Percentiles rank a stretch among this genome's conserved stretches.
phyloP scores from a whole-genome alignment of 2,113 vertebrate genomes.

The Scopus umbretta region DNA sequence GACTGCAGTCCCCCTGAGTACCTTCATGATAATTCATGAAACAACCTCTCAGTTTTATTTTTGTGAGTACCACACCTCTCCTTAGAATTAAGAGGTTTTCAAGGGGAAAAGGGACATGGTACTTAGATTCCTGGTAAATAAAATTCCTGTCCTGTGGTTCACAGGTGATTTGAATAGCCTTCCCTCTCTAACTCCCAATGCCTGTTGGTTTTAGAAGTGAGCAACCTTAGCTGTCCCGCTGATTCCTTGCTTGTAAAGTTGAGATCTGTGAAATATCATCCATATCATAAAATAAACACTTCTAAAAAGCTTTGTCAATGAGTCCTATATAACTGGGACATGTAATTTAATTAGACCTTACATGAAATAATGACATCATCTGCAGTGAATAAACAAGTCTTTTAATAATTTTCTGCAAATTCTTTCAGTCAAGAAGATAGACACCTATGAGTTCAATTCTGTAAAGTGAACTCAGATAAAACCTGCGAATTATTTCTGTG shows the following conservation, averaged over 20 bases:
- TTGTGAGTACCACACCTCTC: not conserved
- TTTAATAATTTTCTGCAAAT: not conserved
- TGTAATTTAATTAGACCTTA: not conserved
- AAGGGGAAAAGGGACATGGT: not conserved
- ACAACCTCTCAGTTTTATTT: not conserved
- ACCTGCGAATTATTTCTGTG: not conserved
- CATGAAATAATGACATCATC: not conserved
- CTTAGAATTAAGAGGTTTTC: not conserved
- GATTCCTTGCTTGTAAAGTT: not conserved
- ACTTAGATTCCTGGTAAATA: not conserved
- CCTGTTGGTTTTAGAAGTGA: not conserved
- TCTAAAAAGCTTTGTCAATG: not conserved
- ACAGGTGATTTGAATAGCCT: not conserved
- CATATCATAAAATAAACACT: not conserved
- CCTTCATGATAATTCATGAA: not conserved
- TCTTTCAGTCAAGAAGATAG: not conserved
- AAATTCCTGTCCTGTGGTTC: not conserved
- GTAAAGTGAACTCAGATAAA: not conserved
- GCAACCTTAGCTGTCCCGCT: not conserved
- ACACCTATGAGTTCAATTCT: not conserved
- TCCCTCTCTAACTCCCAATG: not conserved
- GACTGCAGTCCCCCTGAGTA: not conserved
- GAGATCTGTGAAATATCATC: not conserved
- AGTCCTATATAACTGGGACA: not conserved
- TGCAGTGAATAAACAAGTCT: not conserved